phyloP scores from a whole-genome alignment of 2,113 vertebrate species.

The Pachyramphus minor region DNA sequence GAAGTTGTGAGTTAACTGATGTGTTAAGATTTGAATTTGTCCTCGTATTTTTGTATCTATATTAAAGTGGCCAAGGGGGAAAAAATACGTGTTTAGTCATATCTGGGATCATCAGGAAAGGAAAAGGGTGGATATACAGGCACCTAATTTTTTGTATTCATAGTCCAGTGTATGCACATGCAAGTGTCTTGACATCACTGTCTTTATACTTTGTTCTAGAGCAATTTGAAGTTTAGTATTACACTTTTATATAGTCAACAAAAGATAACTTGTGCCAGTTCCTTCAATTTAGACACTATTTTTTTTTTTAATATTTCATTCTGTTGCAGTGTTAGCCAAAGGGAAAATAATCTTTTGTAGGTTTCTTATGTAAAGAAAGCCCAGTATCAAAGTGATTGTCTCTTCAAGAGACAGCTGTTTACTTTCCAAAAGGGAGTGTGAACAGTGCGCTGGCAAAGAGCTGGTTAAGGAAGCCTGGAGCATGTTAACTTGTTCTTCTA shows the following conservation, averaged over 20 bases:
- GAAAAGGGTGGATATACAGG: neutral
- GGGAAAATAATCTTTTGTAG: neutral
- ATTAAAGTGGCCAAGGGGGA: neutral
- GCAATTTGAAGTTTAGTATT: neutral
- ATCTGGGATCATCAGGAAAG: neutral
- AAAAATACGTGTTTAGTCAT: neutral
- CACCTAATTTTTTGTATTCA: neutral
- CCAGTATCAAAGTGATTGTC: neutral
- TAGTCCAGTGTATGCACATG: neutral
- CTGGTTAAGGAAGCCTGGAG: neutral
- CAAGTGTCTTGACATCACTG: neutral
- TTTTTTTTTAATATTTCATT: neutral
- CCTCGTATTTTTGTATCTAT: neutral
- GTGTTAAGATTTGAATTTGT: neutral
- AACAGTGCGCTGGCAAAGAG: neutral
- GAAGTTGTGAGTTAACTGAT: neutral
- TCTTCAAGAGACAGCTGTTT: neutral
- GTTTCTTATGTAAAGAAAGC: neutral
- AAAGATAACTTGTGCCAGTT: neutral
- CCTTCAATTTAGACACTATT: neutral
- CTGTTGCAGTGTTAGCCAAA: neutral
- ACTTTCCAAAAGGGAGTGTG: neutral
- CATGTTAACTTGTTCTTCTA: neutral
- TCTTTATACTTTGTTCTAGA: neutral
- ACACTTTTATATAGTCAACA: neutral